Percentiles rank a stretch among this genome's conserved stretches.
These are phyloP conservation scores for Synanthedon formicaeformis DNA, from an alignment of 2,888 invertebrate species.

Conservation along the genomic window DNA sequence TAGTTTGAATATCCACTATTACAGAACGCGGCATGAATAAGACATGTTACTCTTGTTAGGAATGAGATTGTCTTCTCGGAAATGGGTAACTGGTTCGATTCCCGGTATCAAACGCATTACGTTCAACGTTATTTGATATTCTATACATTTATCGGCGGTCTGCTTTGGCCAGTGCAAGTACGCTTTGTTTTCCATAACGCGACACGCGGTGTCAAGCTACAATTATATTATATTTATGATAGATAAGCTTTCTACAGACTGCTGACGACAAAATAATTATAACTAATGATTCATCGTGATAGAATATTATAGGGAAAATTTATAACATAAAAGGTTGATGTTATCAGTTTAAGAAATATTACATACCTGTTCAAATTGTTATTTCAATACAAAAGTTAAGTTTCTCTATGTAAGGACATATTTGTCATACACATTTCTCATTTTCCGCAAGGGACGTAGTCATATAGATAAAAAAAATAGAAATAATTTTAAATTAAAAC, in stretches of 20 bases:
- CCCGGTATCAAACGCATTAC: constrained; percentile 21
- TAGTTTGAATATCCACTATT: constrained; percentile 16
- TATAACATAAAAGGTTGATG: too few relatives aligned
- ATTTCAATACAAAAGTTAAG: too few relatives aligned
- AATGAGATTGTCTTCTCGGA: constrained; percentile 36
- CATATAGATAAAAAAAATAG: too few relatives aligned
- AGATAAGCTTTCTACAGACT: constrained; percentile 3
- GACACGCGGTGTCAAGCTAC: constrained; percentile 16
- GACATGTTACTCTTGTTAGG: constrained; percentile 54
- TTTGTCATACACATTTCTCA: too few relatives aligned
- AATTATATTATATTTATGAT: constrained; percentile 9
- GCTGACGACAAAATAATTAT: too few relatives aligned
- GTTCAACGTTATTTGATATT: constrained; percentile 37
- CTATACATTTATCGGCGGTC: constrained; percentile 35
- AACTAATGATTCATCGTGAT: too few relatives aligned
- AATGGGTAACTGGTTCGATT: constrained; percentile 28
- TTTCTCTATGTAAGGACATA: too few relatives aligned
- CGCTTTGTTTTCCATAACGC: constrained; percentile 24
- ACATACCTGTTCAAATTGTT: too few relatives aligned
- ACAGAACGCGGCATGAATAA: background rate
- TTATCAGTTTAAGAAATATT: too few relatives aligned
- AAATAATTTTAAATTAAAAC: too few relatives aligned
- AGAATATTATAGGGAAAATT: too few relatives aligned
- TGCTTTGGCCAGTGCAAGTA: constrained; percentile 6
- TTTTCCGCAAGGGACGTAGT: too few relatives aligned